Base-by-base conservation (phyloP, 2,888 invertebrate species). In the Nesidiocoris tenuis region DNA sequence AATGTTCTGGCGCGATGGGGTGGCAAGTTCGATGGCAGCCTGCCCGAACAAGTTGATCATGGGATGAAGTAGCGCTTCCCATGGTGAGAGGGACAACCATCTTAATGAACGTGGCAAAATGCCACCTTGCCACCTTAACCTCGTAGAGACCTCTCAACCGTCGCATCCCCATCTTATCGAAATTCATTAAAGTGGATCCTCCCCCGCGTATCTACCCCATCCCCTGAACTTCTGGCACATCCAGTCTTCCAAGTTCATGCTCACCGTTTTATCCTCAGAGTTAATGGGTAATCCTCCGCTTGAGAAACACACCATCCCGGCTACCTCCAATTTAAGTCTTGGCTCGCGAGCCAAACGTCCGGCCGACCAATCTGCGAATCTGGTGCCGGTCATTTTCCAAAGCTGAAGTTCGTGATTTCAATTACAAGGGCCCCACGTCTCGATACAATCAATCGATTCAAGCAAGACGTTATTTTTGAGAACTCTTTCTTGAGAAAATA, bases 91-190 rank as follows among this genome's bases (percentile, higher is more conserved):
- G 39, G 5, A 39, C 12, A 3, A 12, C 39, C 39, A 39, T 72
- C 72, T 72, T 72, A 72, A 72, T 72, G 72, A 72, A 72, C 61
- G 61, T 72, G 72, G 72, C 72, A 72, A 61, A 61, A 61, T 72
- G 72, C 72, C 72, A 72, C 63, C 63, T 39, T 72, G 72, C 72
- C 72, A 72, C 63, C 63, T 39, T 63, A 72, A 72, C 70, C 70
- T 70, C 70, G 57, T 70, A 72, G 61, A 57, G 39, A 18, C n/a
- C 54, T 61, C 61, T 72, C 61, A 72, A 72, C 39, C 72, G 25
- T 72, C 72, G 54, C 61, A 72, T 61, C 72, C 12, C 39, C 61
- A 72, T 72, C 72, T 72, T 72, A 72, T 72, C 72, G 72, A 72
- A 72, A 72, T 72, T 72, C 72, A 72, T 72, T 72, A 72, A 61